Percentiles rank a stretch among this genome's conserved stretches.
phyloP scores from a whole-genome alignment of 2,113 vertebrate species.

The Alethe castanea region DNA sequence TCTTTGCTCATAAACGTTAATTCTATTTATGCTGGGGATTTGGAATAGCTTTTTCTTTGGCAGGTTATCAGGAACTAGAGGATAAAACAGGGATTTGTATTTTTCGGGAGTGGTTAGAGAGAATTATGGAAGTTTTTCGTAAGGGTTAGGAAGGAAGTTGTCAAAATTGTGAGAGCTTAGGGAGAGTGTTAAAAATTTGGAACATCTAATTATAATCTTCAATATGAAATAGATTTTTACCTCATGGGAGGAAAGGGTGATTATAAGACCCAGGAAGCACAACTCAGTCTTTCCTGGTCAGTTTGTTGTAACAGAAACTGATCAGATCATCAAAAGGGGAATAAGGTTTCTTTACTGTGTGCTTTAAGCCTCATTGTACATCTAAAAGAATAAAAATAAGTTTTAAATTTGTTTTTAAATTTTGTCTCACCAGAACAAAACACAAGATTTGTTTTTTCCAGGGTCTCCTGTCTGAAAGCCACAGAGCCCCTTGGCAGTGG shows the following conservation, averaged over 20 bases:
- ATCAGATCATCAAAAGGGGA: background rate
- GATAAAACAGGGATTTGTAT: background rate
- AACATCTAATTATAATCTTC: background rate
- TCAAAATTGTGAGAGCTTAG: background rate
- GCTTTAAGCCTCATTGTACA: background rate
- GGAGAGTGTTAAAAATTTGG: background rate
- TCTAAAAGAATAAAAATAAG: background rate
- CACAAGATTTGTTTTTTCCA: fast-evolving
- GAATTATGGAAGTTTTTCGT: background rate
- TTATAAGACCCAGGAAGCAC: background rate
- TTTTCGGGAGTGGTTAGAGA: background rate
- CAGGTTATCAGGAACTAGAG: background rate
- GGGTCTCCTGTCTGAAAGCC: background rate
- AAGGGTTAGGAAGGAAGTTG: background rate
- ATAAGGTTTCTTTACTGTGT: background rate
- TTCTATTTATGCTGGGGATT: background rate
- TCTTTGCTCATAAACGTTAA: background rate
- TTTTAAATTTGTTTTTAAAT: background rate
- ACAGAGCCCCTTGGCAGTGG: fast-evolving
- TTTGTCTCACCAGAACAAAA: background rate
- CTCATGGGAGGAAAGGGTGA: background rate
- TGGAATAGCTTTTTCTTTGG: background rate
- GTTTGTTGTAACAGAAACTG: background rate
- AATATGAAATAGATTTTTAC: background rate
- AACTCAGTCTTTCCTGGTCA: background rate